These are phyloP conservation scores for Pterostichus madidus DNA, from an alignment of 2,888 invertebrate genomes.

Conservation along the genomic window DNA sequence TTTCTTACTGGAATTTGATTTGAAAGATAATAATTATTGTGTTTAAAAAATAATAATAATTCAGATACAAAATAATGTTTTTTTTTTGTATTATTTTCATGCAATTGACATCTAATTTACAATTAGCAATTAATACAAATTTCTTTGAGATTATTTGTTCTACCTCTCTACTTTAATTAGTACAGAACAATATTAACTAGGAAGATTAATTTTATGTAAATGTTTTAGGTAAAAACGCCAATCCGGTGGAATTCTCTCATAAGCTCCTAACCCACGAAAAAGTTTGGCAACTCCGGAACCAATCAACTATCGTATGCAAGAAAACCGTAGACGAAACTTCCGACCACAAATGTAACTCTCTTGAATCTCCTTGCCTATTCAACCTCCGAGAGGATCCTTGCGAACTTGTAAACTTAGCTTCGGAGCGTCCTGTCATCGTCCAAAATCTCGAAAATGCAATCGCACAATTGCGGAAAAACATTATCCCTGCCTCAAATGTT, in stretches of 20 bases:
- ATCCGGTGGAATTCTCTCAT: constrained; percentile 17
- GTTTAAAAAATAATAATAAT: no score
- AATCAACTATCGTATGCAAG: constrained; percentile 73
- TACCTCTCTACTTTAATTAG: no score
- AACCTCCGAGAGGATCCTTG: constrained; percentile 79
- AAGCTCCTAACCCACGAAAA: constrained; percentile 67
- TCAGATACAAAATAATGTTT: no score
- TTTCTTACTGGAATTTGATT: no score
- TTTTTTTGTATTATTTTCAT: no score
- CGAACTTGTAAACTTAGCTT: constrained; percentile 78
- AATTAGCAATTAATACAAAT: no score
- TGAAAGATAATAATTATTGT: no score
- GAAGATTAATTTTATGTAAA: neutral
- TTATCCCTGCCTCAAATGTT: constrained; percentile 77
- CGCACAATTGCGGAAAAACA: constrained; percentile 75
- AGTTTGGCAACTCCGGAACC: constrained; percentile 71
- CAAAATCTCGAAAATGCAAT: constrained; percentile 77
- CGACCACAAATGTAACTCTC: constrained; percentile 72
- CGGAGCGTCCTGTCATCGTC: constrained; percentile 74
- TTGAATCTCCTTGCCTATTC: constrained; percentile 78
- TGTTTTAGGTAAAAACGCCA: constrained; percentile 11
- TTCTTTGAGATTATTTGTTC: no score
- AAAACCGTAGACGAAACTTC: constrained; percentile 71
- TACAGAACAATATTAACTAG: neutral
- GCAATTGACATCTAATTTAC: no score